Evolutionary conservation across 2,888 invertebrate species (phyloP).

Genomic region (Germaria angustata): DNA sequence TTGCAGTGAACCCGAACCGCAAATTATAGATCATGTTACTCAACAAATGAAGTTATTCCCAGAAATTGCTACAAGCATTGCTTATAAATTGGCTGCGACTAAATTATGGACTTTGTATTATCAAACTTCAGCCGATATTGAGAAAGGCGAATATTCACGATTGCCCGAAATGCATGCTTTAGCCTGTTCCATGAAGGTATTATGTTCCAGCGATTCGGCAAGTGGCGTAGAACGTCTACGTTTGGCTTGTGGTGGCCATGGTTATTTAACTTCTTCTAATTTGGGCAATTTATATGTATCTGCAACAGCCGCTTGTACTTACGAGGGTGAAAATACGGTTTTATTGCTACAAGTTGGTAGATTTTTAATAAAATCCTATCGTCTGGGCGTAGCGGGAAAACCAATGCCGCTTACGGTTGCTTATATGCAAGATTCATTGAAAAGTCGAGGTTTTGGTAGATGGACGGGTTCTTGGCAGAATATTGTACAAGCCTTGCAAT

Average conservation of each 20-base stretch:
- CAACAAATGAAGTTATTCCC: conserved; percentile 96
- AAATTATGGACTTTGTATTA: conserved; percentile 82
- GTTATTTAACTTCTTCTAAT: conserved; percentile 92
- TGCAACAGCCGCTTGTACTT: conserved; percentile 93
- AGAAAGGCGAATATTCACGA: conserved; percentile 87
- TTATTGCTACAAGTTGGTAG: conserved; percentile 92
- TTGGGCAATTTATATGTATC: conserved; percentile 90
- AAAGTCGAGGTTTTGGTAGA: conserved; percentile 67
- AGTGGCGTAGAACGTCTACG: conserved; percentile 90
- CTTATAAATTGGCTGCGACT: conserved; percentile 83
- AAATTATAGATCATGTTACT: conserved; percentile 95
- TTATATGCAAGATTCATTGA: conserved; percentile 81
- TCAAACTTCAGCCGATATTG: conserved; percentile 87
- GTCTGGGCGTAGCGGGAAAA: conserved; percentile 83
- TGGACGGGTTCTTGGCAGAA: conserved; percentile 76
- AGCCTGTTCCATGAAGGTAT: conserved; percentile 94
- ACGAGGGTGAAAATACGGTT: conserved; percentile 98
- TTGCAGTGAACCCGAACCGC: conserved; percentile 89
- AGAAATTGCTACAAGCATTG: conserved; percentile 88
- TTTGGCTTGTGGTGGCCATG: conserved; percentile 96
- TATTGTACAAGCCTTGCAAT: conserved; percentile 80
- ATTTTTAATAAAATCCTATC: conserved; percentile 89
- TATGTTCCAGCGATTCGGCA: conserved; percentile 86
- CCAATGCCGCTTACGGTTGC: conserved; percentile 84
- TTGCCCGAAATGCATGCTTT: conserved; percentile 92